Conservation (phyloP, 1,140 invertebrate genomes). For the Tribolium castaneum region DNA sequence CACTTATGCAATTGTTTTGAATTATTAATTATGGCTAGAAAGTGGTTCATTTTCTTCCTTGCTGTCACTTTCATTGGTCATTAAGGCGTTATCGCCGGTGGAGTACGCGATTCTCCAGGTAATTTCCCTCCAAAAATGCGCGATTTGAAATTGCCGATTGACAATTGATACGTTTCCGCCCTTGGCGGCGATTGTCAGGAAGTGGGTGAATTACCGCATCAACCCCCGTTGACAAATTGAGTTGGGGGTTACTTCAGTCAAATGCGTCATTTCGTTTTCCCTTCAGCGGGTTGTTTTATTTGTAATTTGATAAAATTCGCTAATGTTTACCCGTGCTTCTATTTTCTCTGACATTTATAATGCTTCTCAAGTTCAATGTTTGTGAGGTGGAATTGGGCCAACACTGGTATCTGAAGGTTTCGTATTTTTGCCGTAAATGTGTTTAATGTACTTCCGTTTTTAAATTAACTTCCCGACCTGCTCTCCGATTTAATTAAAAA, state of each 20-base stretch:
- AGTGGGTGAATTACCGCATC: slow-evolving; percentile 7
- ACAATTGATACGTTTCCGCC: slow-evolving; percentile 5
- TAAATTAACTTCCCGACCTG: background rate
- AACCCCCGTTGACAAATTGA: background rate
- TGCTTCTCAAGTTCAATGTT: slow-evolving; percentile 10
- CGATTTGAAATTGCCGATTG: background rate
- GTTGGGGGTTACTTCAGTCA: background rate
- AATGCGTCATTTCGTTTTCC: background rate
- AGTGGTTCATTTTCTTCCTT: background rate
- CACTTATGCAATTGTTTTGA: slow-evolving; percentile 27
- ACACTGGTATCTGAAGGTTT: background rate
- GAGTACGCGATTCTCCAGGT: too few species aligned
- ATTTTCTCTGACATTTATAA: background rate
- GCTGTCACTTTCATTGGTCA: background rate
- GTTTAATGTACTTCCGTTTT: background rate
- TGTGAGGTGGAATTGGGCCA: background rate
- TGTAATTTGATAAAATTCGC: slow-evolving; percentile 6
- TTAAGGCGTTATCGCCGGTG: background rate
- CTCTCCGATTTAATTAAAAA: background rate
- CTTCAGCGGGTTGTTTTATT: background rate
- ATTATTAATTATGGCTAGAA: slow-evolving; percentile 26
- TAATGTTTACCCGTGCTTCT: background rate
- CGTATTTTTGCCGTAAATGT: background rate
- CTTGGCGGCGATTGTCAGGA: background rate
- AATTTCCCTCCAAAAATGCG: background rate